These are phyloP conservation scores for Melanocharis versteri DNA, from an alignment of 2,113 vertebrate genomes.

Conservation along the genomic window DNA sequence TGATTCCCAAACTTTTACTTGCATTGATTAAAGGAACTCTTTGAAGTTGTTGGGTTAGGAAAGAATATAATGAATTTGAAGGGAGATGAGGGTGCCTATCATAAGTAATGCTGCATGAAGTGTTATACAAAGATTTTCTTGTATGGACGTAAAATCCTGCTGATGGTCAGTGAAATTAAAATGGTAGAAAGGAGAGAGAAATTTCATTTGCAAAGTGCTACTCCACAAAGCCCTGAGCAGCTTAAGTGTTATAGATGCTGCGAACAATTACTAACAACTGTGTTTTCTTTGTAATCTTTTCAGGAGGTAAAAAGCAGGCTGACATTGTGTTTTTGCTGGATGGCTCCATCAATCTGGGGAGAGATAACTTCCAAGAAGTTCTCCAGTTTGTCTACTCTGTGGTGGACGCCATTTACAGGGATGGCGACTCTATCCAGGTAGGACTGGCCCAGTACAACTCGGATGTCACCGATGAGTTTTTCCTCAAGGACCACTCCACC, in stretches of 20 bases:
- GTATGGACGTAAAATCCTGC: background rate
- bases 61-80: background rate
- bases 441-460: slow-evolving; percentile 88
- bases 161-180: background rate
- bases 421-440: slow-evolving; percentile 81
- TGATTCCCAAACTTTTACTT: background rate
- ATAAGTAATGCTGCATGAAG: background rate
- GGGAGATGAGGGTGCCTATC: background rate
- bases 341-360: slow-evolving; percentile 90
- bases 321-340: slow-evolving; percentile 96
- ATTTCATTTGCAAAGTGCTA: background rate
- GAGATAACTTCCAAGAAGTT: slow-evolving; percentile 81
- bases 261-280: background rate
- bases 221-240: background rate
- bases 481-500: slow-evolving; percentile 81
- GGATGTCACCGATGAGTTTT: slow-evolving; percentile 89
- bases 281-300: background rate
- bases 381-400: slow-evolving; percentile 81
- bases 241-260: background rate
- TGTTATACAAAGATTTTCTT: background rate
- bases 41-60: background rate
- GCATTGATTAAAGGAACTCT: background rate
- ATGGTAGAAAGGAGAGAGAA: background rate
- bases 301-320: slow-evolving; percentile 79
- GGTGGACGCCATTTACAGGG: slow-evolving; percentile 83